Percentiles rank a stretch among this genome's conserved stretches.
phyloP scores from a whole-genome alignment of 2,113 vertebrate species.

The Perognathus longimembris region DNA sequence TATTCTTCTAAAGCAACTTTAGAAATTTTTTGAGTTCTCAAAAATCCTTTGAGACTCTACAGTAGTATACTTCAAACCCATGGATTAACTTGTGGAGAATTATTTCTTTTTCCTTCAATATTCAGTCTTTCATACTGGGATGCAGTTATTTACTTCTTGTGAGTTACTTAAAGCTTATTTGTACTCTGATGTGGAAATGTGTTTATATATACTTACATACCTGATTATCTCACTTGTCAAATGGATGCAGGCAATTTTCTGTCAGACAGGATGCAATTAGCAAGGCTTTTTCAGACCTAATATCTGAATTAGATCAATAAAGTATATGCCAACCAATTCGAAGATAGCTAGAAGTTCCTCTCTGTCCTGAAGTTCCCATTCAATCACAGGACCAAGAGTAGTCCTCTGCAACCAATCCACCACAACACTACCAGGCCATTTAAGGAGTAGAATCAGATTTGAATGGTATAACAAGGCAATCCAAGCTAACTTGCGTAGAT shows the following conservation, averaged over 20 bases:
- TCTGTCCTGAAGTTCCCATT: background rate
- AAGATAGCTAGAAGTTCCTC: background rate
- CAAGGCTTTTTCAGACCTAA: background rate
- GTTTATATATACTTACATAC: background rate
- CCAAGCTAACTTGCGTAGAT: background rate
- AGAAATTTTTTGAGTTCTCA: background rate
- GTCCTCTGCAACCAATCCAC: background rate
- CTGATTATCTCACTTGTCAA: background rate
- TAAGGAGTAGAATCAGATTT: background rate
- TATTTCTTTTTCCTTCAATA: background rate
- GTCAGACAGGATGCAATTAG: background rate
- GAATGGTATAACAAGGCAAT: background rate
- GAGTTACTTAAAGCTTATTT: background rate
- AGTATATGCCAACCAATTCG: background rate
- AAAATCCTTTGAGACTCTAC: constrained; percentile 17
- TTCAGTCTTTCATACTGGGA: background rate
- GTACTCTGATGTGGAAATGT: background rate
- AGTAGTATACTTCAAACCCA: background rate
- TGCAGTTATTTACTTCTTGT: background rate
- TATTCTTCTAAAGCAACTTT: background rate
- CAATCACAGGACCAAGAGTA: background rate
- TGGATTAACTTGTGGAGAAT: background rate
- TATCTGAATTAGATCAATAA: background rate
- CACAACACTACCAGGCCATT: background rate
- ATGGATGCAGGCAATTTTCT: background rate